phyloP scores from a whole-genome alignment of 2,113 vertebrate species.

The Cottus gobio region DNA sequence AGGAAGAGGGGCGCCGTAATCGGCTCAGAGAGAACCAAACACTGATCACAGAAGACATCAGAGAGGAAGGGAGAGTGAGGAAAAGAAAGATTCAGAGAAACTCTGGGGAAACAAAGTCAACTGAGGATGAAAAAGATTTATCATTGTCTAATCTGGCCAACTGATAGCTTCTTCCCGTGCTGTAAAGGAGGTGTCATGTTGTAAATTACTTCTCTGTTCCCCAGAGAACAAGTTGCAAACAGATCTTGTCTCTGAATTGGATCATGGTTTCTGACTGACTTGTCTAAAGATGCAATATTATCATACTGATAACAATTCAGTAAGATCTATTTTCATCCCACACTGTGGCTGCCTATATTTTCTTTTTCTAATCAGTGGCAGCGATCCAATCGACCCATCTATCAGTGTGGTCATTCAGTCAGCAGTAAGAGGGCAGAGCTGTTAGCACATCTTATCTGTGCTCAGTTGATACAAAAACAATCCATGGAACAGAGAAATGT shows the following conservation, averaged over 20 bases:
- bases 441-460: background rate
- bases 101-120: constrained; percentile 34
- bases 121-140: constrained; percentile 39
- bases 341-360: background rate
- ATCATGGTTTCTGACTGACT: background rate
- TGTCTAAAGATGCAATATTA: background rate
- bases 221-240: background rate
- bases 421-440: constrained; percentile 17
- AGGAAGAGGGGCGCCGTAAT: constrained; percentile 58
- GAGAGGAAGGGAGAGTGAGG: constrained; percentile 52
- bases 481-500: no score
- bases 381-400: constrained; percentile 12
- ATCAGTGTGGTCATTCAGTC: background rate
- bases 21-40: constrained; percentile 61
- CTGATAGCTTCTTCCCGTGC: background rate
- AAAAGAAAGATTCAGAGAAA: constrained; percentile 22
- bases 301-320: constrained; percentile 4
- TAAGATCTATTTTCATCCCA: background rate
- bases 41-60: constrained; percentile 60
- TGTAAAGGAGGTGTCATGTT: background rate
- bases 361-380: background rate
- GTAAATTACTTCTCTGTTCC: background rate
- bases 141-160: constrained; percentile 21
- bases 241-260: background rate
- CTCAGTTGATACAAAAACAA: background rate